A percentile compares a stretch with the other conserved stretches of the same genome.
Evolutionary conservation across 2,888 invertebrate genomes (phyloP).

Genomic region (Rhodophaea formosa): DNA sequence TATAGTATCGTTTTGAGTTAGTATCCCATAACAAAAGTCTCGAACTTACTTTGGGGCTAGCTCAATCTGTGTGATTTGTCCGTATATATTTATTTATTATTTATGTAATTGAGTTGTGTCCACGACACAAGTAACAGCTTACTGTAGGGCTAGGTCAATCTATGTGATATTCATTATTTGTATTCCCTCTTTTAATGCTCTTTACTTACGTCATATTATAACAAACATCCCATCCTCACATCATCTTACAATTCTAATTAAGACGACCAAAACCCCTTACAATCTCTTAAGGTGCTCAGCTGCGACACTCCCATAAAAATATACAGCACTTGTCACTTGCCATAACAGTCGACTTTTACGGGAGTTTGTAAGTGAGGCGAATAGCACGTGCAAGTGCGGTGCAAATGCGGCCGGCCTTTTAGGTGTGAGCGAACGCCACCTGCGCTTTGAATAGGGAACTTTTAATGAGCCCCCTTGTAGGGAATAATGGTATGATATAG

Average conservation of each 20-base stretch:
- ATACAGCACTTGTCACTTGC: slow-evolving; percentile 53
- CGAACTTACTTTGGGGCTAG: no score
- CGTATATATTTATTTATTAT: no score
- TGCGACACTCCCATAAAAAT: slow-evolving; percentile 58
- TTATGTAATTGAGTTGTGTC: no score
- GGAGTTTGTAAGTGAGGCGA: slow-evolving; percentile 63
- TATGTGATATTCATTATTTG: no score
- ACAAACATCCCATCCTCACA: not conserved
- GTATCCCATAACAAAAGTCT: no score
- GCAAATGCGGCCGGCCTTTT: slow-evolving; percentile 65
- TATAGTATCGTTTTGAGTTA: no score
- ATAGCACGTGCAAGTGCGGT: slow-evolving; percentile 58
- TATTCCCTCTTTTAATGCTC: no score
- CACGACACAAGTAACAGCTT: no score
- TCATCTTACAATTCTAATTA: not conserved
- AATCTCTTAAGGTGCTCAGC: slow-evolving; percentile 53
- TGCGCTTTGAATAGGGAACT: slow-evolving; percentile 54
- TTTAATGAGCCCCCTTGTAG: slow-evolving; percentile 31
- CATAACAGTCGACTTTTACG: slow-evolving; percentile 66
- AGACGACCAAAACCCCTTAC: slow-evolving; percentile 33
- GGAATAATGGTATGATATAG: slow-evolving; percentile 8
- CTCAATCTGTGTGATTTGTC: no score
- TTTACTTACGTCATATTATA: no score
- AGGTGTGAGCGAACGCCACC: slow-evolving; percentile 55
- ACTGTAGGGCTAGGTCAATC: no score